Evolutionary conservation across 2,113 vertebrate genomes (phyloP), one percentile per base, ranked within the genome.

Genomic region (Vulpes ferrilata): DNA sequence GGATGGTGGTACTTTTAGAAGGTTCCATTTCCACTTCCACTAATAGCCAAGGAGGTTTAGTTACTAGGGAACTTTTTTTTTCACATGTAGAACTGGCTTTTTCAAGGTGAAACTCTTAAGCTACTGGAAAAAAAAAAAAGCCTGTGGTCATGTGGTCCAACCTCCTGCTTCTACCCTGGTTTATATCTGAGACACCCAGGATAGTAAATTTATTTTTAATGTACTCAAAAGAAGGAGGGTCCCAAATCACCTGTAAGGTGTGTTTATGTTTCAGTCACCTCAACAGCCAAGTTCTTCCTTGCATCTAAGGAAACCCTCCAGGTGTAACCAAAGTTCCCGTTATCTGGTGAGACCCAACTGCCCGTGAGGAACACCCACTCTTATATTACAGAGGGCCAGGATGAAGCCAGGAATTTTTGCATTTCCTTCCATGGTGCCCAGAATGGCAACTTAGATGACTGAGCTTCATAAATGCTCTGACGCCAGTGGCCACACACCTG

Each of bases 1-100:
- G 92, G 89, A 96, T 73, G 5, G 38, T 71, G 92, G 93, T 82
- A 93, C 93, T 90, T 97, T 85, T 59, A 84, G 95, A 97, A 98
- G 93, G 11, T 12, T 71, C 95, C 81, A 88, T 84, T 27, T 92
- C 67, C 95, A 2, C 10, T 17, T 71, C 92, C 89, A 93, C 69
- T 90, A 86, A 94, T 69, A 95, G 71, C 92, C 13, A 48, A 96
- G 88, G 85, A 91, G 92, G 55, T 82, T 94, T 84, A 67, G 81
- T 98, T 97, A 97, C 97, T 22, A 59, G 57, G 84, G 67, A 96
- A 48, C 48, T 81, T 81, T 81, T 43, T 43, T 78, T 69, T 83
- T 23, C 74, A 2, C 20, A 55, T 27, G 43, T 17, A 78, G 0
- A 79, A 60, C 32, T 88, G 43, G 4, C 60, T 79, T 84, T 96